phyloP scores from a whole-genome alignment of 2,113 vertebrate genomes.

The Psittacara wagleri region DNA sequence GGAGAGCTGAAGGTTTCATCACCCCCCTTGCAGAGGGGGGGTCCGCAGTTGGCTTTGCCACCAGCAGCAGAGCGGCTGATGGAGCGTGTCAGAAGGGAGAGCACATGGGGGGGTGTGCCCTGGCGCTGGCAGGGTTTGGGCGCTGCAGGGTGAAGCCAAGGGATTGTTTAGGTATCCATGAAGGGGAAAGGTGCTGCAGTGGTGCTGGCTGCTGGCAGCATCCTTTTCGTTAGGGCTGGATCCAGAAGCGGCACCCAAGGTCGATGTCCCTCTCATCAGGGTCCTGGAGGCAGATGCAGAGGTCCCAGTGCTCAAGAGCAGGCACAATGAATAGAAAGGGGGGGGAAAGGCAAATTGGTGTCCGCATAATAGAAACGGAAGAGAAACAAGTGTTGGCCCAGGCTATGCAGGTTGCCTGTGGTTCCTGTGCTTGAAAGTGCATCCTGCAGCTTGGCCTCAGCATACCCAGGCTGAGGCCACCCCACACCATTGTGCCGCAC shows the following conservation, averaged over 20 bases:
- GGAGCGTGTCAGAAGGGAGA: not conserved
- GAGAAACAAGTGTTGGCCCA: not conserved
- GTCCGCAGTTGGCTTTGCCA: not conserved
- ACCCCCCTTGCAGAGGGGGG: not conserved
- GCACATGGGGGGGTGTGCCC: not conserved
- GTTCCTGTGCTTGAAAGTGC: not conserved
- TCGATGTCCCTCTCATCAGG: accelerated
- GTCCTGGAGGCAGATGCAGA: not conserved
- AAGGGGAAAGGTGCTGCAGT: not conserved
- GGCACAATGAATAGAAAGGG: not conserved
- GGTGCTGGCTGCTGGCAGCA: not conserved
- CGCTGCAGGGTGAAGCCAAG: accelerated
- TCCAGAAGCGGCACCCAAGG: not conserved
- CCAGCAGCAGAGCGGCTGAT: not conserved
- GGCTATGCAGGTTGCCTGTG: not conserved
- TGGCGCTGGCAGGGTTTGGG: not conserved
- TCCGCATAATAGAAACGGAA: not conserved
- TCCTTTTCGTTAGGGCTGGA: accelerated
- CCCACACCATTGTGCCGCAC: accelerated
- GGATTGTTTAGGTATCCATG: not conserved
- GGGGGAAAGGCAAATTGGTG: not conserved
- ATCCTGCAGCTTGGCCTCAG: not conserved
- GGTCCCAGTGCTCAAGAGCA: not conserved
- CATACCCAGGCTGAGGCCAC: not conserved
- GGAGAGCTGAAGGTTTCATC: not conserved